Conservation (phyloP, 2,888 invertebrate species). For the Lepeophtheirus nordmannii region DNA sequence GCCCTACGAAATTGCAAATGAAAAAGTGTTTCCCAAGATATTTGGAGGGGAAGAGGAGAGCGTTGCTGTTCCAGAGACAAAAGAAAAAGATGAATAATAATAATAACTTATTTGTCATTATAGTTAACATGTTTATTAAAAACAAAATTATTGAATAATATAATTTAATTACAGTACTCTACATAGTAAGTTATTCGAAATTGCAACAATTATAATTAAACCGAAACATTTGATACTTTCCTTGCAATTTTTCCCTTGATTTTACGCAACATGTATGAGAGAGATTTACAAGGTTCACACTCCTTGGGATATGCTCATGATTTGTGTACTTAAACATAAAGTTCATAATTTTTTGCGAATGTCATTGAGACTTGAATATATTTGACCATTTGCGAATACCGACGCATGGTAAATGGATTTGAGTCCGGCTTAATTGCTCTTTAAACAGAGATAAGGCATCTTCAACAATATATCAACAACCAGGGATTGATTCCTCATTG, state of each 20-base stretch:
- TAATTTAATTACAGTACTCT: no score
- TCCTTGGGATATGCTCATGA: slow-evolving; percentile 52
- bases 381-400: slow-evolving; percentile 54
- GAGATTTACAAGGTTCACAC: slow-evolving; percentile 65
- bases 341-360: slow-evolving; percentile 50
- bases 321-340: slow-evolving; percentile 47
- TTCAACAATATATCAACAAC: slow-evolving; percentile 27
- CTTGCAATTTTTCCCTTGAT: slow-evolving; percentile 62
- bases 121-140: no score
- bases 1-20: not conserved
- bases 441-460: slow-evolving; percentile 50
- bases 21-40: not conserved
- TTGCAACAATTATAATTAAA: not conserved
- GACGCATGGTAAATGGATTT: slow-evolving; percentile 50
- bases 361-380: slow-evolving; percentile 43
- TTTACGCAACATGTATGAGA: slow-evolving; percentile 58
- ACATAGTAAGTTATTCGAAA: not conserved
- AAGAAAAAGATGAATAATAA: not conserved
- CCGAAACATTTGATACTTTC: slow-evolving; percentile 2
- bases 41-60: not conserved
- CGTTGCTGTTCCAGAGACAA: not conserved
- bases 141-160: no score
- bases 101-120: no score
- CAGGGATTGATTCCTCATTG: no score
- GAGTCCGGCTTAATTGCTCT: slow-evolving; percentile 44